These are phyloP conservation scores for Gymnosoma rotundatum DNA, from an alignment of 2,888 invertebrate species.

Conservation along the genomic window DNA sequence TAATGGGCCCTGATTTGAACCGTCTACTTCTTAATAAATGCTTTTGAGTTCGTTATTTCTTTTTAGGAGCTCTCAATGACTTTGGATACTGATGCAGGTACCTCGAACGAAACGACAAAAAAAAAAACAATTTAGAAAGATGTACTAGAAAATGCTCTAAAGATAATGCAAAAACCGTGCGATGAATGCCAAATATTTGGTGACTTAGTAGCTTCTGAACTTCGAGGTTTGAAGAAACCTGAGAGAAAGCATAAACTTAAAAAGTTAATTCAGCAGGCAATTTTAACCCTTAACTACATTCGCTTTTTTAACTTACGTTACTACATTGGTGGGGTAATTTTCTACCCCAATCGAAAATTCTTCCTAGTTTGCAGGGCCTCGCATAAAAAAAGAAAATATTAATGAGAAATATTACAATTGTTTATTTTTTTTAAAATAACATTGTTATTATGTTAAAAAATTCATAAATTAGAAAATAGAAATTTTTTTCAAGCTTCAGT, in stretches of 20 bases:
- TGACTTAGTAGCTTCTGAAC: slow-evolving; percentile 41
- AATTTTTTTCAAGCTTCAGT: too few species aligned
- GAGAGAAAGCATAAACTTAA: slow-evolving; percentile 40
- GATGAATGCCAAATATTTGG: slow-evolving; percentile 42
- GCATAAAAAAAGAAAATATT: too few species aligned
- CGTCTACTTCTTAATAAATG: slow-evolving; percentile 34
- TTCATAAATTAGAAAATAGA: too few species aligned
- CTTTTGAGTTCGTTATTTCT: slow-evolving; percentile 36
- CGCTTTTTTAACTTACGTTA: too few species aligned
- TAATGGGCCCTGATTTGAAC: neutral
- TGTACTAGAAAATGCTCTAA: slow-evolving; percentile 5
- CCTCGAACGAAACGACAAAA: slow-evolving; percentile 24
- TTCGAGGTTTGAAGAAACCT: slow-evolving; percentile 39
- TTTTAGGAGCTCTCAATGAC: slow-evolving; percentile 45
- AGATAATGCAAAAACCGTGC: slow-evolving; percentile 31
- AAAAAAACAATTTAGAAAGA: slow-evolving; percentile 8
- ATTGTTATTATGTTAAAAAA: too few species aligned
- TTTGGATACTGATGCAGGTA: neutral
- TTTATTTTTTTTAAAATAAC: too few species aligned
- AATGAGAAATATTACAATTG: too few species aligned
- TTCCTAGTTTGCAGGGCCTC: too few species aligned
- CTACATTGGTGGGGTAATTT: too few species aligned
- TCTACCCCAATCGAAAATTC: too few species aligned
- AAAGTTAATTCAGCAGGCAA: slow-evolving; percentile 38
- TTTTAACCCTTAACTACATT: too few species aligned